Evolutionary conservation across 1,140 invertebrate species (phyloP).

Genomic region (Drosophila auraria): DNA sequence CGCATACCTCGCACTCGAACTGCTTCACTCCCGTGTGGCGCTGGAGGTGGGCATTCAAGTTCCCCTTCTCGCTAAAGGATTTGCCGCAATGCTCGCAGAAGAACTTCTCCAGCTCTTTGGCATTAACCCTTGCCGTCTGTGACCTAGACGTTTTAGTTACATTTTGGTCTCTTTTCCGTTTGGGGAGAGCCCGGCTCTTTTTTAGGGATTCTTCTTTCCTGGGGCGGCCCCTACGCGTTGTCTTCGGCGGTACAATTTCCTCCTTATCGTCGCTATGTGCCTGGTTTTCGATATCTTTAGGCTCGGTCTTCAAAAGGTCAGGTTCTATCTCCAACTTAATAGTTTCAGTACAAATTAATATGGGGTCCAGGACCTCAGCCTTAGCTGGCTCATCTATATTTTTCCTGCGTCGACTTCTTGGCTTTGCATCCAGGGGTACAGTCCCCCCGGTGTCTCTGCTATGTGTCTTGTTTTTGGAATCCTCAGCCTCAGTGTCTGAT

Average conservation of each 20-base stretch:
- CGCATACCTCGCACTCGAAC: slow-evolving; percentile 53
- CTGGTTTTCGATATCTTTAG: neutral
- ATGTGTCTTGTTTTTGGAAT: too few species aligned
- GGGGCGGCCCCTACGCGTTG: neutral
- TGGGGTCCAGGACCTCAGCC: neutral
- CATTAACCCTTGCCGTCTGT: neutral
- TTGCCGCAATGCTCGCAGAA: slow-evolving; percentile 57
- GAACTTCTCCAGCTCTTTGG: neutral
- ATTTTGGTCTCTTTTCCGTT: neutral
- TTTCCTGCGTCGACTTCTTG: neutral
- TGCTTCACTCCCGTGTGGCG: slow-evolving; percentile 41
- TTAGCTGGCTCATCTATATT: neutral
- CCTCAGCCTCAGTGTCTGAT: neutral
- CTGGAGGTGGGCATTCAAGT: slow-evolving; percentile 47
- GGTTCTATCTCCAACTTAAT: slow-evolving; percentile 5
- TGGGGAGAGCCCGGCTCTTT: too few species aligned
- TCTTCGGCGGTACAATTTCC: neutral
- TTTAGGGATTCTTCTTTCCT: neutral
- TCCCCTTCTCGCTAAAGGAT: slow-evolving; percentile 47
- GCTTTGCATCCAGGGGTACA: neutral
- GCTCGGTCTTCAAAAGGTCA: neutral
- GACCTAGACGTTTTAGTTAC: neutral
- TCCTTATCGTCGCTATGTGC: neutral
- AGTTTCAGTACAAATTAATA: neutral
- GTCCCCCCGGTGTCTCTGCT: neutral